Evolutionary conservation across 1,140 invertebrate genomes (phyloP).

Genomic region (Wiebesia pumilae): DNA sequence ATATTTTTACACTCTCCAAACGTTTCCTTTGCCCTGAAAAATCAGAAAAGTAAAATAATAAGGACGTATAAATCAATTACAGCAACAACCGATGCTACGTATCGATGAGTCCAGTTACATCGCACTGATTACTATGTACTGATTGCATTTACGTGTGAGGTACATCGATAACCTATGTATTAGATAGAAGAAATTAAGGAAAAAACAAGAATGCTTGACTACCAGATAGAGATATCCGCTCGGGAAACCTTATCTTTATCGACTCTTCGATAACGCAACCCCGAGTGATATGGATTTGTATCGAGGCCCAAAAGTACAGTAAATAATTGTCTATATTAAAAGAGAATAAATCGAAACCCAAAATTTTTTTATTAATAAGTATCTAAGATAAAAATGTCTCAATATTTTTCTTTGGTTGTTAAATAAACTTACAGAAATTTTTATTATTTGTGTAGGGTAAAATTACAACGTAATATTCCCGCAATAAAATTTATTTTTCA

Average conservation of each 20-base stretch:
- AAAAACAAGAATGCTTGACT: constrained; percentile 66
- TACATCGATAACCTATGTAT: constrained; percentile 73
- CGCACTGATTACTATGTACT: constrained; percentile 58
- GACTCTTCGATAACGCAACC: constrained; percentile 32
- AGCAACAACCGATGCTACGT: constrained; percentile 31
- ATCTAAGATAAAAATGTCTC: background rate
- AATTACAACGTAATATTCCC: no score
- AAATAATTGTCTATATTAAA: constrained; percentile 5
- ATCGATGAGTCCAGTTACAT: constrained; percentile 8
- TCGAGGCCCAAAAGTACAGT: constrained; percentile 19
- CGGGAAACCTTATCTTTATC: constrained; percentile 70
- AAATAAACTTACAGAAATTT: no score
- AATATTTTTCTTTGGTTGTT: background rate
- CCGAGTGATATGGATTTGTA: constrained; percentile 44
- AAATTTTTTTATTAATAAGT: background rate
- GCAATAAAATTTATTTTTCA: no score
- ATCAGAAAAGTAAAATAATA: background rate
- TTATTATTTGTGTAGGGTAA: no score
- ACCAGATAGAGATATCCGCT: constrained; percentile 74
- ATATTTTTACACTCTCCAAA: background rate
- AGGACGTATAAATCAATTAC: background rate
- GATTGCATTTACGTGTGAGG: constrained; percentile 57
- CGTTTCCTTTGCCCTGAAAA: background rate
- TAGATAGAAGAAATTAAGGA: constrained; percentile 63
- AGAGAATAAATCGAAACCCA: background rate